Base-by-base conservation (phyloP, 2,797 vertebrate species). In the Chiloscyllium punctatum region DNA sequence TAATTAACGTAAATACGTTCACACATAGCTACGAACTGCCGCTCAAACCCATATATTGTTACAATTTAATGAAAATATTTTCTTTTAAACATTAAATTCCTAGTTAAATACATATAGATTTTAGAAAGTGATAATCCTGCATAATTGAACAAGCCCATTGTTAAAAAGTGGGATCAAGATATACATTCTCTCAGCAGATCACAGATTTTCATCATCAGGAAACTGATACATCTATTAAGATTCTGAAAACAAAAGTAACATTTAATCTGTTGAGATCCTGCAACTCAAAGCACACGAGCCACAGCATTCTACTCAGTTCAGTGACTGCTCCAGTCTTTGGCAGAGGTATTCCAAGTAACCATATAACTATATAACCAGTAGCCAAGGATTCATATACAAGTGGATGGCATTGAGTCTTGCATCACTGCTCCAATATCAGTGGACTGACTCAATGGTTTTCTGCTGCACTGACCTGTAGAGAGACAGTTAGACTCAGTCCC, bases 1-100 rank as follows among this genome's bases (percentile, higher is more conserved):
- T 95, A 74, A 95, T 72, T 1, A 95, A 72, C 15, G 27, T 95
- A 95, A 95, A 95, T 48, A 95, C 51, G 95, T 74, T 95, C 42
- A 77, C 71, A 95, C 30, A n/a, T 74, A 48, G 69, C 69, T 95
- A 33, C 94, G 66, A 33, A n/a, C 18, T 84, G 37, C 37, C 37
- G 42, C n/a, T 92, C 90, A 92, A 84, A 42, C 90, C 90, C 90
- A 69, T 33, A 69, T 42, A 69, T 11, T 27, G 33, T 69, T 69
- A 37, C 66, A 68, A 69, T 92, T 92, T 68, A 37, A 66, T 92
- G 66, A n/a, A 7, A 25, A 42, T 92, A 69, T 25, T 68, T 92
- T 92, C 66, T 68, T 68, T 92, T 68, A 68, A 21, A 68, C 18
- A 68, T n/a, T 92, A 92, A 92, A 92, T 68, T 33, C 5, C 18